Evolutionary conservation across 1,140 invertebrate species (phyloP).

Genomic region (Papilio xuthus): DNA sequence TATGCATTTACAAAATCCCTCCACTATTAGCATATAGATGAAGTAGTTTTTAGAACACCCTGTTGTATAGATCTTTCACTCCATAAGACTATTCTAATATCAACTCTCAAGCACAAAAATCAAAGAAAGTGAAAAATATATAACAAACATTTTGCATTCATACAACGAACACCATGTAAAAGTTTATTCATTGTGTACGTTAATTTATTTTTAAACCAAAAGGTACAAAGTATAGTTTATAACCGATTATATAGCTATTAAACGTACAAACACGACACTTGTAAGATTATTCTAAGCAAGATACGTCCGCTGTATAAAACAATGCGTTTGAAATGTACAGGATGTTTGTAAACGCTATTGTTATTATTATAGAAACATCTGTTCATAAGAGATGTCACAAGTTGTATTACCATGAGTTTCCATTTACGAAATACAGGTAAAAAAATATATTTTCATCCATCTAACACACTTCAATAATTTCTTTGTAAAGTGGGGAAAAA

Average conservation of each 20-base stretch:
- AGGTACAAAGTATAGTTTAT: neutral
- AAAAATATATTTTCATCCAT: neutral
- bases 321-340: constrained; percentile 7
- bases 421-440: neutral
- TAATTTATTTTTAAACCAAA: neutral
- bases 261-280: neutral
- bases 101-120: too few species aligned
- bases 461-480: neutral
- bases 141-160: too few species aligned
- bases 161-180: neutral
- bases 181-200: neutral
- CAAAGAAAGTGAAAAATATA: too few species aligned
- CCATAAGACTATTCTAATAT: too few species aligned
- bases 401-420: neutral
- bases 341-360: neutral
- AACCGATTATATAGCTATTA: neutral
- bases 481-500: too few species aligned
- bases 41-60: too few species aligned
- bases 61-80: too few species aligned
- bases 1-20: neutral
- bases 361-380: constrained; percentile 9
- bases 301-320: constrained; percentile 1
- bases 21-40: too few species aligned
- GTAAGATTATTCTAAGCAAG: constrained; percentile 5
- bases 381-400: neutral